Conservation (phyloP, 2,797 vertebrate species). For the Babyrousa celebensis region DNA sequence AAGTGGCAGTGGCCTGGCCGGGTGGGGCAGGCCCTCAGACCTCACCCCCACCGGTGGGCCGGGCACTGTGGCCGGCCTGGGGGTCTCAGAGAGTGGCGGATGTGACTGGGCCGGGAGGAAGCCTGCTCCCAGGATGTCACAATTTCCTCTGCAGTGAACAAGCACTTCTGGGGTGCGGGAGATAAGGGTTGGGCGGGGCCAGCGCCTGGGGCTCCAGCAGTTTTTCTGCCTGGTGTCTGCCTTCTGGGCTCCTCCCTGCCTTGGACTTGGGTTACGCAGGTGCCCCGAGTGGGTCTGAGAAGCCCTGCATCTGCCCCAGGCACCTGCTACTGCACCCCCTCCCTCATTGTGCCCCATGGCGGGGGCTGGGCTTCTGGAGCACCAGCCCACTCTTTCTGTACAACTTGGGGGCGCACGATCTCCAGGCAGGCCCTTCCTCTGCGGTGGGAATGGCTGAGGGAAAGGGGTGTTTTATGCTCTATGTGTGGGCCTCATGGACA, state of each 20-base stretch:
- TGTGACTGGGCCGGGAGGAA: conserved; percentile 70
- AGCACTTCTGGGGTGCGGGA: conserved; percentile 48
- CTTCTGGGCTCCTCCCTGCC: background rate
- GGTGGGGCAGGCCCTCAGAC: background rate
- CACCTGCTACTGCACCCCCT: background rate
- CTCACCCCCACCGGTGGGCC: rapidly evolving
- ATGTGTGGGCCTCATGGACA: background rate
- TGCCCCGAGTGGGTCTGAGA: background rate
- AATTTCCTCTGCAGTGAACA: conserved; percentile 82
- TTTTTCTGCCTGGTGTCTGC: background rate
- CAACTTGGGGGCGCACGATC: no score
- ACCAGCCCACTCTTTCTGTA: rapidly evolving
- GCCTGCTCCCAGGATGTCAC: conserved; percentile 80
- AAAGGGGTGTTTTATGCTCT: background rate
- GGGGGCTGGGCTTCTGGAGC: background rate
- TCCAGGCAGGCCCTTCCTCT: background rate
- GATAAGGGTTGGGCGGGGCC: background rate
- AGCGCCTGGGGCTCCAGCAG: background rate
- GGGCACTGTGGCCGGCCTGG: background rate
- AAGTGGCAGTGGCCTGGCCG: background rate
- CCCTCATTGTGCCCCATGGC: background rate
- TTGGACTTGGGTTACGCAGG: background rate
- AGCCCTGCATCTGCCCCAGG: background rate
- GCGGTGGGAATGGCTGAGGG: background rate
- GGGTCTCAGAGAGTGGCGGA: conserved; percentile 34